These are phyloP conservation scores for Orius laevigatus DNA, from an alignment of 1,140 invertebrate genomes.

Conservation along the genomic window DNA sequence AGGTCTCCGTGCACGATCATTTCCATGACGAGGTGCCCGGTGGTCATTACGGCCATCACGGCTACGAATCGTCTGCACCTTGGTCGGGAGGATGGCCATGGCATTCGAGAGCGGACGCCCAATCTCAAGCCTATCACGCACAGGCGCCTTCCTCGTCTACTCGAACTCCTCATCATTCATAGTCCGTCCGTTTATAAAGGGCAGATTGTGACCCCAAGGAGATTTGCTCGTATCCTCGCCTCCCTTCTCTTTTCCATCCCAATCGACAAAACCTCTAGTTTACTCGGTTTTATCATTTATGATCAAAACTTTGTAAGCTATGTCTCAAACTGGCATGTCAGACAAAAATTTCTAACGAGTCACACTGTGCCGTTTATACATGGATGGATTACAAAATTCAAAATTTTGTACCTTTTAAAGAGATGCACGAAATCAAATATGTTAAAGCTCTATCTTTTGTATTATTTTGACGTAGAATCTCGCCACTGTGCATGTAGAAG, in stretches of 20 bases:
- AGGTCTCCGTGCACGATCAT: constrained; percentile 14
- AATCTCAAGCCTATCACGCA: not conserved
- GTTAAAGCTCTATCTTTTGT: not conserved
- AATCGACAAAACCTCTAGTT: not conserved
- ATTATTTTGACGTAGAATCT: not conserved
- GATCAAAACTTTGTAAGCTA: not conserved
- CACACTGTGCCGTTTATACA: constrained; percentile 16
- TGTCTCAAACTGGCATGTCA: constrained; percentile 8
- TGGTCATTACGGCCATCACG: constrained; percentile 5
- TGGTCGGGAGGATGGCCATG: not conserved
- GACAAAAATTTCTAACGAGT: constrained; percentile 8
- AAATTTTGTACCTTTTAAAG: not conserved
- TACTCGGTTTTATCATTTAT: not conserved
- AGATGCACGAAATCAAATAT: not conserved
- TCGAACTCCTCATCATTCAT: constrained; percentile 1
- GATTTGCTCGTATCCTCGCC: constrained; percentile 4
- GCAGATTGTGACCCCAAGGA: constrained; percentile 14
- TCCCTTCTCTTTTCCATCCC: not conserved
- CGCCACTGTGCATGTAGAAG: not conserved
- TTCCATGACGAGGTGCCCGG: constrained; percentile 7
- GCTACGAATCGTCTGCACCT: not conserved
- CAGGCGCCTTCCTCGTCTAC: not conserved
- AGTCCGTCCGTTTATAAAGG: constrained; percentile 16
- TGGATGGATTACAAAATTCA: constrained; percentile 9
- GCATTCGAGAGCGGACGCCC: constrained; percentile 6